These are phyloP conservation scores for Platyrinchus mystaceus DNA, from an alignment of 2,797 vertebrate species.

Conservation along the genomic window DNA sequence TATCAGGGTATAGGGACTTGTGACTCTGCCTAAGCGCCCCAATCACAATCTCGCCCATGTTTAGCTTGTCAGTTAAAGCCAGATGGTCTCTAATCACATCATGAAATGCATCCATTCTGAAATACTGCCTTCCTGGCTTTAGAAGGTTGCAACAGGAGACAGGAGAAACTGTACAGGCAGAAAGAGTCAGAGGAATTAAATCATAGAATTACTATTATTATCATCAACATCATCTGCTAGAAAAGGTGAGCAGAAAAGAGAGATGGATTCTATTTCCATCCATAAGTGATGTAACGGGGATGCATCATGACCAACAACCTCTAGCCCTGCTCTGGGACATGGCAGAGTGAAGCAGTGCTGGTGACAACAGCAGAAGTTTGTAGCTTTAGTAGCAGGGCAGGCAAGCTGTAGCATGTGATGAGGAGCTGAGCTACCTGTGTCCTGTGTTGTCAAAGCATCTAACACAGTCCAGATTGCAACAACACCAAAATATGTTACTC, in stretches of 20 bases:
- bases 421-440: not conserved
- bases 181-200: not conserved
- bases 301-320: not conserved
- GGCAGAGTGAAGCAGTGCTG: not conserved
- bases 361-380: not conserved
- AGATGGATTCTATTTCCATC: not conserved
- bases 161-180: not conserved
- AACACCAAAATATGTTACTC: not conserved
- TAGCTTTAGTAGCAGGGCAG: not conserved
- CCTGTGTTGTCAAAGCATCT: not conserved
- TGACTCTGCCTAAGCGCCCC: not conserved
- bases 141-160: not conserved
- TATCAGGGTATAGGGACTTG: not conserved
- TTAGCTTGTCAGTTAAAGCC: not conserved
- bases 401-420: rapidly evolving
- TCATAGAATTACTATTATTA: not conserved
- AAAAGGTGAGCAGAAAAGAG: not conserved
- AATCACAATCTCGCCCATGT: not conserved
- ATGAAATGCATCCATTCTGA: not conserved
- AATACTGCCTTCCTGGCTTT: not conserved
- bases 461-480: not conserved
- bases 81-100: not conserved
- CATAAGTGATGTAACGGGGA: rapidly evolving
- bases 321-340: not conserved
- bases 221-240: not conserved